Conservation (phyloP, 2,888 invertebrate genomes). For the Diadegma fenestrale region DNA sequence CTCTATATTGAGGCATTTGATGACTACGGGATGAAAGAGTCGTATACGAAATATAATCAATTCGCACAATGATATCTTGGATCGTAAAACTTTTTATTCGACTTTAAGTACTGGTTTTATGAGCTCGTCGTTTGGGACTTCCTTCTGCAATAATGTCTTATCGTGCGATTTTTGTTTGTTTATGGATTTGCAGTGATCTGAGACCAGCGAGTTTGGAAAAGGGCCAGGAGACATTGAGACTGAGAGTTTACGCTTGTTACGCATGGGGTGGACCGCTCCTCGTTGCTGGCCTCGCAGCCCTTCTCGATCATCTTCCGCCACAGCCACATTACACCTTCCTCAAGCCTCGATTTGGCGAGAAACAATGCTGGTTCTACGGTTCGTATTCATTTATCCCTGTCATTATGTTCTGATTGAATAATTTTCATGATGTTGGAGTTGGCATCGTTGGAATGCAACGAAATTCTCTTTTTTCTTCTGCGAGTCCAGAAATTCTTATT, state of each 20-base stretch:
- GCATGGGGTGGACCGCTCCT: slow-evolving; percentile 94
- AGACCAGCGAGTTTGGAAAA: slow-evolving; percentile 94
- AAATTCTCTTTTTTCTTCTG: not conserved
- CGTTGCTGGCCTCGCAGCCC: slow-evolving; percentile 90
- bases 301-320: slow-evolving; percentile 89
- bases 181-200: slow-evolving; percentile 88
- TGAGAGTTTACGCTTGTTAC: slow-evolving; percentile 92
- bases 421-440: too few species aligned
- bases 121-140: slow-evolving; percentile 5
- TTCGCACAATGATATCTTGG: slow-evolving; percentile 6
- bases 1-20: not conserved
- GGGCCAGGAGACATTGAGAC: slow-evolving; percentile 92
- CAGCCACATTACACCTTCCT: slow-evolving; percentile 87
- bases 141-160: slow-evolving; percentile 16
- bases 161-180: slow-evolving; percentile 24
- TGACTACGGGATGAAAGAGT: not conserved
- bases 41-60: not conserved
- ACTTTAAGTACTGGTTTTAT: not conserved
- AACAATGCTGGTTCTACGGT: slow-evolving; percentile 94
- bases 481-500: too few species aligned
- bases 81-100: slow-evolving; percentile 26
- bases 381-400: slow-evolving; percentile 76
- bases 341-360: slow-evolving; percentile 92
- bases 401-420: not conserved
- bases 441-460: too few species aligned